Evolutionary conservation across 2,797 vertebrate species (phyloP).

Genomic region (Poeciliopsis paucimaculata): DNA sequence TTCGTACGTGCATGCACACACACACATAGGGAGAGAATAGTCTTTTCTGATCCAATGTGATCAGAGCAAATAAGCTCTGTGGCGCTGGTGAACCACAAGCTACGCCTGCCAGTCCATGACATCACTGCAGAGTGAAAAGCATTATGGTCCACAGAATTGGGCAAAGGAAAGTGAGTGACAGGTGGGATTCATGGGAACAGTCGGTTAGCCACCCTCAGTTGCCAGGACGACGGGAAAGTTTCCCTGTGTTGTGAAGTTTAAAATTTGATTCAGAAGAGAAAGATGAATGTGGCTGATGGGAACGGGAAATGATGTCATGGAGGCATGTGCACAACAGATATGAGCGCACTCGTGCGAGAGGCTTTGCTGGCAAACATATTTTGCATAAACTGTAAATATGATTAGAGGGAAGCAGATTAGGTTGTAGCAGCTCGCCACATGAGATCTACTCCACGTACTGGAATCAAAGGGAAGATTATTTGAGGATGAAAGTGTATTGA

Average conservation of each 20-base stretch:
- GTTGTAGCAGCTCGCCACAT: slow-evolving; percentile 30
- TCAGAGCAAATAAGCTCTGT: slow-evolving; percentile 69
- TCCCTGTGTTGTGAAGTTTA: slow-evolving; percentile 53
- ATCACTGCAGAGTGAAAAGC: slow-evolving; percentile 68
- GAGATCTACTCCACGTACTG: slow-evolving; percentile 45
- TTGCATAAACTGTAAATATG: slow-evolving; percentile 29
- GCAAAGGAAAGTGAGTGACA: slow-evolving; percentile 64
- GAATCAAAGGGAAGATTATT: slow-evolving; percentile 42
- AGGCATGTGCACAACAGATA: slow-evolving; percentile 34
- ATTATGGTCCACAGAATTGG: slow-evolving; percentile 57
- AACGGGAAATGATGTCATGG: slow-evolving; percentile 47
- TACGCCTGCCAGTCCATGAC: slow-evolving; percentile 70
- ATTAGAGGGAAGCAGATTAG: slow-evolving; percentile 32
- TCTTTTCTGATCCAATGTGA: slow-evolving; percentile 73
- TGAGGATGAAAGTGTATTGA: slow-evolving; percentile 48
- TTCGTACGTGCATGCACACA: too few relatives aligned
- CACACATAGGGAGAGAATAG: slow-evolving; percentile 1
- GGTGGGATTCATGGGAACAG: slow-evolving; percentile 64
- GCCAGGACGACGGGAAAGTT: slow-evolving; percentile 49
- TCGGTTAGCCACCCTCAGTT: slow-evolving; percentile 51
- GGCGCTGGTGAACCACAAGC: slow-evolving; percentile 59
- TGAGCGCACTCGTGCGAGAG: slow-evolving; percentile 1
- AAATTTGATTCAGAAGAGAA: slow-evolving; percentile 27
- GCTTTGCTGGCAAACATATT: slow-evolving; percentile 16
- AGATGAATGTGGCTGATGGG: slow-evolving; percentile 38